phyloP scores from a whole-genome alignment of 2,888 invertebrate species.

The Calameuta pallipes region DNA sequence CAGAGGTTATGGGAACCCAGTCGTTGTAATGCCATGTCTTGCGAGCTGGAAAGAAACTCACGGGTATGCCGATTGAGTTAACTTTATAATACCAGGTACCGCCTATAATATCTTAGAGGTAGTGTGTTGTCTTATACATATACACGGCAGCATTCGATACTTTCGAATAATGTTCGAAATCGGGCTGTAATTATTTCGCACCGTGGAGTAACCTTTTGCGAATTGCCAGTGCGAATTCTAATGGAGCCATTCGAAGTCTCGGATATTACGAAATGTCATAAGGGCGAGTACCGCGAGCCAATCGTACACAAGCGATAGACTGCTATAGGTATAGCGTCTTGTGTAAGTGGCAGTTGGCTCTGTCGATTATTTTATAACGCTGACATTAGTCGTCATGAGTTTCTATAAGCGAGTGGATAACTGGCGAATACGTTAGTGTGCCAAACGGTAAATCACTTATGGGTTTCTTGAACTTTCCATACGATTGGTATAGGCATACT shows the following conservation, averaged over 20 bases:
- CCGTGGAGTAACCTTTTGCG: background rate
- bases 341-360: background rate
- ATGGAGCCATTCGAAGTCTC: background rate
- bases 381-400: background rate
- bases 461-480: background rate
- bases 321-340: background rate
- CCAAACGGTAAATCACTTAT: background rate
- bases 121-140: background rate
- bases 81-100: background rate
- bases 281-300: background rate
- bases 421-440: background rate
- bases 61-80: background rate
- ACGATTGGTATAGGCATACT: background rate
- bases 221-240: background rate
- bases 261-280: background rate
- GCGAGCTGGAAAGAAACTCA: constrained; percentile 17
- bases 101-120: background rate
- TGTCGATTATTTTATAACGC: background rate
- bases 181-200: background rate
- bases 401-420: background rate
- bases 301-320: background rate
- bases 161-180: background rate
- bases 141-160: background rate
- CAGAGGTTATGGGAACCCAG: constrained; percentile 40
- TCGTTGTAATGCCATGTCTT: constrained; percentile 38